These are phyloP conservation scores for Dolichotis patagonum DNA, from an alignment of 2,113 vertebrate species.

Conservation along the genomic window DNA sequence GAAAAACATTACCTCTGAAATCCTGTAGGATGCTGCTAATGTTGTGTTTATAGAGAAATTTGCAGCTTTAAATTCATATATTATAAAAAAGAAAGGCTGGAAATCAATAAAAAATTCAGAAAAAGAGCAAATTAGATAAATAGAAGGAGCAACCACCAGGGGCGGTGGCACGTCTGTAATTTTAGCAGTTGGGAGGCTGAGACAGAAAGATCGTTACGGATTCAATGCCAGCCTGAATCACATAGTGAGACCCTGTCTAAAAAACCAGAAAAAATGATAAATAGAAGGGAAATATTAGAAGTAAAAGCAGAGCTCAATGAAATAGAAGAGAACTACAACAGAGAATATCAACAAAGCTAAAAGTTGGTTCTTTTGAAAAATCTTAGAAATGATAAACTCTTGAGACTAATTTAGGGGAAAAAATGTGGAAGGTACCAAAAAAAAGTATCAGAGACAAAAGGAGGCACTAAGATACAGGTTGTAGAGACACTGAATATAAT, in stretches of 20 bases:
- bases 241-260: neutral
- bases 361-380: slow-evolving; percentile 37
- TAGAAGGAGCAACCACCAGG: neutral
- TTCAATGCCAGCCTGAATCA: neutral
- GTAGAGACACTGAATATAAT: neutral
- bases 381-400: slow-evolving; percentile 22
- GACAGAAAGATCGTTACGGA: neutral
- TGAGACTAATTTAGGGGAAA: neutral
- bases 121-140: slow-evolving; percentile 33
- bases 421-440: neutral
- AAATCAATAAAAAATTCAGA: slow-evolving; percentile 40
- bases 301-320: slow-evolving; percentile 17
- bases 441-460: slow-evolving; percentile 13
- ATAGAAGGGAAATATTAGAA: neutral
- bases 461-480: neutral
- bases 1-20: slow-evolving; percentile 54
- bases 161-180: neutral
- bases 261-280: neutral
- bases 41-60: neutral
- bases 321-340: neutral
- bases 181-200: neutral
- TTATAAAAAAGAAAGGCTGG: slow-evolving; percentile 3
- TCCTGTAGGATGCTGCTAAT: neutral
- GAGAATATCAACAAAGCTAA: slow-evolving; percentile 3
- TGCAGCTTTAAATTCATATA: slow-evolving; percentile 38